Percentiles rank a stretch among this genome's conserved stretches.
These are phyloP conservation scores for Darevskia mixta DNA, from an alignment of 2,797 vertebrate species.

Conservation along the genomic window DNA sequence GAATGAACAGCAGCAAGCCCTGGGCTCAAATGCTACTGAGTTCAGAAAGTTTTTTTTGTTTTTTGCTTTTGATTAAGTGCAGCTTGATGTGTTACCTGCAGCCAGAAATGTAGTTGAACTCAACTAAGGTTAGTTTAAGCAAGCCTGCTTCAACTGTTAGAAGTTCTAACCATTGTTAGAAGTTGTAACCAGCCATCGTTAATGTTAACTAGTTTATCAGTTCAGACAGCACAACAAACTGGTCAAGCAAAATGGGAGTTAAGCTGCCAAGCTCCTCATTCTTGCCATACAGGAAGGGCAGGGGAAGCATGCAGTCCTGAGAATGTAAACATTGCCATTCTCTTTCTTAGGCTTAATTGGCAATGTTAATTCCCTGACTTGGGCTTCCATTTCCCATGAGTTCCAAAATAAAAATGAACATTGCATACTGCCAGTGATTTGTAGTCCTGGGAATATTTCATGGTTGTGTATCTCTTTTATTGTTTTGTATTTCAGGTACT, in stretches of 20 bases:
- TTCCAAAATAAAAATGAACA: background rate
- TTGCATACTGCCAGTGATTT: background rate
- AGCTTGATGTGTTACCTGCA: background rate
- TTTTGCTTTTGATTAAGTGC: background rate
- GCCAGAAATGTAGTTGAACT: background rate
- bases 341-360: background rate
- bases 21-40: background rate
- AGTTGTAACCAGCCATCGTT: background rate
- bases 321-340: background rate
- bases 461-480: background rate
- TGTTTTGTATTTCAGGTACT: constrained; percentile 84
- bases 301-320: too few relatives aligned
- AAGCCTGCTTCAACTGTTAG: background rate
- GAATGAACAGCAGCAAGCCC: background rate
- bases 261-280: too few relatives aligned
- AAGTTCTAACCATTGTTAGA: background rate
- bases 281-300: too few relatives aligned
- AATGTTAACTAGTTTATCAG: too few relatives aligned
- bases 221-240: too few relatives aligned
- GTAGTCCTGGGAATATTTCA: background rate
- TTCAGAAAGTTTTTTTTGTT: background rate
- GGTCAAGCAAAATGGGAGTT: too few relatives aligned
- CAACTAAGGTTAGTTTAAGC: background rate
- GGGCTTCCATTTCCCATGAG: background rate
- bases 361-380: background rate